These are phyloP conservation scores for Volucella bombylans DNA, from an alignment of 2,888 invertebrate genomes.

Conservation along the genomic window DNA sequence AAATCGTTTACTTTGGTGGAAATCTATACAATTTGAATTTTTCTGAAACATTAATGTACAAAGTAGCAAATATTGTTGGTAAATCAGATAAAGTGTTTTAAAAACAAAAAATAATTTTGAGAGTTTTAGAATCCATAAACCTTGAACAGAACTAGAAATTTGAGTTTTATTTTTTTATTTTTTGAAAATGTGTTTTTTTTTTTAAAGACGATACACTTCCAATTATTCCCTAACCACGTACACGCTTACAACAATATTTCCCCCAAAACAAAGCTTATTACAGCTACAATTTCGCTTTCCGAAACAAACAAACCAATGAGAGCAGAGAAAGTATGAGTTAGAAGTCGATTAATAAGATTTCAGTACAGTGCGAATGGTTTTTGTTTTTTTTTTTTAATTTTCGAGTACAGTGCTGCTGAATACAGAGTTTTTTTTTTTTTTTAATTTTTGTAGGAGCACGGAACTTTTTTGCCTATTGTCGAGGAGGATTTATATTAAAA, in stretches of 20 bases:
- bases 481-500: neutral
- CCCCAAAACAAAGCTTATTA: slow-evolving; percentile 47
- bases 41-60: neutral
- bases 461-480: slow-evolving; percentile 56
- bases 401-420: slow-evolving; percentile 40
- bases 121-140: neutral
- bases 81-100: neutral
- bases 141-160: slow-evolving; percentile 5
- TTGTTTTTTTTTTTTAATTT: neutral
- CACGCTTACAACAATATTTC: slow-evolving; percentile 57
- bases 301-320: slow-evolving; percentile 65
- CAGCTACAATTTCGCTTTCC: slow-evolving; percentile 59
- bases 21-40: neutral
- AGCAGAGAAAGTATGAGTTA: slow-evolving; percentile 40
- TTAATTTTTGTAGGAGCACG: slow-evolving; percentile 7
- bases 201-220: slow-evolving; percentile 50
- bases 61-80: slow-evolving; percentile 15
- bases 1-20: neutral
- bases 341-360: slow-evolving; percentile 8
- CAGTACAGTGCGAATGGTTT: slow-evolving; percentile 29
- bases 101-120: slow-evolving; percentile 7
- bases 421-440: slow-evolving; percentile 1
- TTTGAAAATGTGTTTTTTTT: neutral
- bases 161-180: neutral
- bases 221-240: slow-evolving; percentile 44